Base-by-base conservation (phyloP, 2,888 invertebrate species). In the Sminthurinus aureus region DNA sequence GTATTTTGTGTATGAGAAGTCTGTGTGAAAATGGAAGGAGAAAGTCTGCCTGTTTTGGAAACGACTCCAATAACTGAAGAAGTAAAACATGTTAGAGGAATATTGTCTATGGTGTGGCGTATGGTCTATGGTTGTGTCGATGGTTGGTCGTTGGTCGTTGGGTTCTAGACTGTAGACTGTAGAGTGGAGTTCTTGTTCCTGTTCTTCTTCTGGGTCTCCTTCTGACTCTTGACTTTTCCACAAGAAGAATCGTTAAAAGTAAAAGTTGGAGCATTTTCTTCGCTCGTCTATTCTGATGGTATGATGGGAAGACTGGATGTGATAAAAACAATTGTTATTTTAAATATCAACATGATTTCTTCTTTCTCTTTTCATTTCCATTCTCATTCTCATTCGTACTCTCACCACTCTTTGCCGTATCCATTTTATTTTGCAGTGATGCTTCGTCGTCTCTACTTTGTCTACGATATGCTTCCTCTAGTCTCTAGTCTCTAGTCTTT, bases 241-340 rank as follows among this genome's bases (percentile, higher is more conserved):
- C 58, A 20, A 51, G 58, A 76, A 58, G 76, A 58, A 76, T 76
- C 76, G 58, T 76, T 38, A 76, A 76, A 76, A 76, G 76, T 76
- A 76, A 76, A 76, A 76, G 76, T 76, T 76, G 76, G 76, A 76
- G 52, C 76, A 76, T 76, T 76, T 76, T 76, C 76, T 76, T 76
- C 15, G 76, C 76, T 76, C 76, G 58, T 76, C 76, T 76, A 76
- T 76, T 76, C 76, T 76, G 75, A 75, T 75, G 75, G 38, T 75
- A 51, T 22, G 52, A 20, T n/a, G 52, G 11, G 24, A 26, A 71
- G 71, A 24, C 71, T 71, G 20, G 71, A 71, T 71, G 71, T 71
- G 71, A 71, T 71, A 71, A 71, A 71, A 71, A 71, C 71, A 71
- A 71, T 71, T 71, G 71, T 71, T 71, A 71, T 71, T 71, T 71